These are phyloP conservation scores for Netta rufina DNA, from an alignment of 2,797 vertebrate species.

Conservation along the genomic window DNA sequence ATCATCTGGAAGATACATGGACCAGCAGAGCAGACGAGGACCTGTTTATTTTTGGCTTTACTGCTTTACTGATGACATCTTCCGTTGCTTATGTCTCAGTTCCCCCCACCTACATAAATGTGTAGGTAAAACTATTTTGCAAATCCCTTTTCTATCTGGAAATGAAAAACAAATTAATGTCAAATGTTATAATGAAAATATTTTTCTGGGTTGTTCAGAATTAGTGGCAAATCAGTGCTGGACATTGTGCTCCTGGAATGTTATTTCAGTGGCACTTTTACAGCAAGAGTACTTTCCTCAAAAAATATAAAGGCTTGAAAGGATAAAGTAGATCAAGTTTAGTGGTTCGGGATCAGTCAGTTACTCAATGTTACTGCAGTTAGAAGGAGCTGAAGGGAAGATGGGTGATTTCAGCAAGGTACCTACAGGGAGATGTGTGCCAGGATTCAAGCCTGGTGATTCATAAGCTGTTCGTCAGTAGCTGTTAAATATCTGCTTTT, in stretches of 20 bases:
- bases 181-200: neutral
- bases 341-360: neutral
- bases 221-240: neutral
- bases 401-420: neutral
- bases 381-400: neutral
- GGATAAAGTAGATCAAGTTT: neutral
- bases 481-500: conserved; percentile 54
- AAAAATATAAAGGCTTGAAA: neutral
- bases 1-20: neutral
- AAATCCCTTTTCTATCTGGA: neutral
- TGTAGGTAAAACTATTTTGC: neutral
- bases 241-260: neutral
- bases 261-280: neutral
- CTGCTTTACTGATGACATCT: rapidly evolving
- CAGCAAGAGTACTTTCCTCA: neutral
- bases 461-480: conserved; percentile 50
- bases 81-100: neutral
- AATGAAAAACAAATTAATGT: neutral
- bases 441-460: conserved; percentile 15
- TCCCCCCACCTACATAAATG: neutral
- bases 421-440: conserved; percentile 26
- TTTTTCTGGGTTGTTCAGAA: neutral
- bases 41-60: neutral
- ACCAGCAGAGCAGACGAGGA: neutral
- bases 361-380: neutral